These are phyloP conservation scores for Epizoanthus rinbou DNA, from an alignment of 92 coral and sea anemone genomes.

Conservation along the genomic window DNA sequence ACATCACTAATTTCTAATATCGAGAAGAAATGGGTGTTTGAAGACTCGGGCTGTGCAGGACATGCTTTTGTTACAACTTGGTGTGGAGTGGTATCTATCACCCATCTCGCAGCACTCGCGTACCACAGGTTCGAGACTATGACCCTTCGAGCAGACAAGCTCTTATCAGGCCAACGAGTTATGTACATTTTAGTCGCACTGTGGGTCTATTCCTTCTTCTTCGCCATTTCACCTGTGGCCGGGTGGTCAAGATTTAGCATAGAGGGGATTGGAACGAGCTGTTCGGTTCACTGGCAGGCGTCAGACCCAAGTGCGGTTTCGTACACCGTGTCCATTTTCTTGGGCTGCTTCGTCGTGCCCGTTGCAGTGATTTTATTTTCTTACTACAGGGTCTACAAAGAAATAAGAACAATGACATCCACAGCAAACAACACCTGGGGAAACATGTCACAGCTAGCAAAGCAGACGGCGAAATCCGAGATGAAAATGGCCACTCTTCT, in stretches of 20 bases:
- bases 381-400: constrained; percentile 52
- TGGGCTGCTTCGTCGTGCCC: constrained; percentile 71
- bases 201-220: constrained; percentile 66
- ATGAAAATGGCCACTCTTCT: constrained; percentile 50
- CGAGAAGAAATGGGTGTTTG: constrained; percentile 44
- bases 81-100: constrained; percentile 60
- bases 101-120: constrained; percentile 63
- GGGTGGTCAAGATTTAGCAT: constrained; percentile 81
- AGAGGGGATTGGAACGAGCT: constrained; percentile 70
- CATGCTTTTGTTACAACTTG: constrained; percentile 65
- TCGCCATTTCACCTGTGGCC: constrained; percentile 63
- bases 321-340: constrained; percentile 54
- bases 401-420: constrained; percentile 48
- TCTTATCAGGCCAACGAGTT: constrained; percentile 26
- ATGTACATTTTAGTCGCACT: constrained; percentile 1
- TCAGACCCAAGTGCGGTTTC: constrained; percentile 36
- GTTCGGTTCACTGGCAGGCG: constrained; percentile 76
- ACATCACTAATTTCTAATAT: constrained; percentile 60
- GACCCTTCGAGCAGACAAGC: constrained; percentile 1
- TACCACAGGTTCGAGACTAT: constrained; percentile 58
- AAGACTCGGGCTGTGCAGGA: constrained; percentile 41
- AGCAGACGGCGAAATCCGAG: constrained; percentile 52
- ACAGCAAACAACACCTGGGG: constrained; percentile 69
- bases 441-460: constrained; percentile 46
- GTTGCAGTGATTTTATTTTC: constrained; percentile 43